Conservation (phyloP, 2,113 vertebrate species). For the Microtus ochrogaster region DNA sequence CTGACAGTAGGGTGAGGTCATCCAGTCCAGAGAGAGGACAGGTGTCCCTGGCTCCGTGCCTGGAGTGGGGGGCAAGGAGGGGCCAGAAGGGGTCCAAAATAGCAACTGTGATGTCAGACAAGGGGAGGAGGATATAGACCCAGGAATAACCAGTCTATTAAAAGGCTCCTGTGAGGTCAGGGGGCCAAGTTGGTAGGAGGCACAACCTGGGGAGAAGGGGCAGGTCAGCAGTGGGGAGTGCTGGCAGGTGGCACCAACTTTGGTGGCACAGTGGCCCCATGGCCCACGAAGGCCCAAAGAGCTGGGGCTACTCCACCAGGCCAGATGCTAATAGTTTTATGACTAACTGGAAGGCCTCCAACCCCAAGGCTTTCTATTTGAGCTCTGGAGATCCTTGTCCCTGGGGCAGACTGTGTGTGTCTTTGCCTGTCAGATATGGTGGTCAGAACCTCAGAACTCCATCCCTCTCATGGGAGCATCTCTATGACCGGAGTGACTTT, state of each 20-base stretch:
- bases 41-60: slow-evolving; percentile 80
- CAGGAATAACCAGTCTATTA: slow-evolving; percentile 81
- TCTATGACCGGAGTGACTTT: background rate
- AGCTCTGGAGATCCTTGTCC: background rate
- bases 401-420: background rate
- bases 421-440: background rate
- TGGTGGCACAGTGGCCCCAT: background rate
- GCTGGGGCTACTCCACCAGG: background rate
- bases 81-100: slow-evolving; percentile 75
- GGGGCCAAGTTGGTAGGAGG: slow-evolving; percentile 72
- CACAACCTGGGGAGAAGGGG: background rate
- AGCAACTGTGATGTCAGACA: slow-evolving; percentile 78
- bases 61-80: slow-evolving; percentile 76
- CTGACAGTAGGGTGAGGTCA: slow-evolving; percentile 73
- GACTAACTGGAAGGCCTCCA: background rate
- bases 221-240: background rate
- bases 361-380: background rate
- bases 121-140: slow-evolving; percentile 60
- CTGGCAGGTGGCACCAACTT: background rate
- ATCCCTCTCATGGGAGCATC: background rate
- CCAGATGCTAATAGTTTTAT: background rate
- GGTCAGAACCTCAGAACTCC: background rate
- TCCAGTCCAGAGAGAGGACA: slow-evolving; percentile 75
- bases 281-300: background rate
- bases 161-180: slow-evolving; percentile 77